Evolutionary conservation across 1,140 invertebrate species (phyloP).

Genomic region (Drosophila gunungcola): DNA sequence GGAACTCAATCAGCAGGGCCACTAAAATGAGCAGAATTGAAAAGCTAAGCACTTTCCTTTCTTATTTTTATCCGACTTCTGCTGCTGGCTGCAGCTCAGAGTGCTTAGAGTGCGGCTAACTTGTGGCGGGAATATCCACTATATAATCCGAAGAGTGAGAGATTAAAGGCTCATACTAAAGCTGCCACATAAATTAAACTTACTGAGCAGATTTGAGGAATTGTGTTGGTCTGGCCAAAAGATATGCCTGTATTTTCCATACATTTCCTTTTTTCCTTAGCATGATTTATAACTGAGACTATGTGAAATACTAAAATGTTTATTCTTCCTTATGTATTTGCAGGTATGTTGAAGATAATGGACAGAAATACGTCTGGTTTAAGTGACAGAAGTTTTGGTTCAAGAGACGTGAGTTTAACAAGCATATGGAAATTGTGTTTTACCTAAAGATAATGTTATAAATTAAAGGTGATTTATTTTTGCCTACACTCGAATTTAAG

Average conservation of each 20-base stretch:
- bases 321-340: constrained; percentile 26
- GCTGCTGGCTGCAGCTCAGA: constrained; percentile 18
- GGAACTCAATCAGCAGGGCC: constrained; percentile 55
- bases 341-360: constrained; percentile 41
- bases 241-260: constrained; percentile 6
- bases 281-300: constrained; percentile 33
- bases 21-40: constrained; percentile 64
- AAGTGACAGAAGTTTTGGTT: constrained; percentile 8
- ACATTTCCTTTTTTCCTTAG: not conserved
- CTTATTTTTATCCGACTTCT: constrained; percentile 18
- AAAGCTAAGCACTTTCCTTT: constrained; percentile 61
- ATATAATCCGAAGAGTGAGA: constrained; percentile 14
- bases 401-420: constrained; percentile 3
- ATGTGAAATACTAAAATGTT: constrained; percentile 25
- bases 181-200: constrained; percentile 45
- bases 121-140: constrained; percentile 38
- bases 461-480: not conserved
- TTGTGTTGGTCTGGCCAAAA: not conserved
- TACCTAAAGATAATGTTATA: constrained; percentile 8
- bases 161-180: constrained; percentile 35
- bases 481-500: constrained; percentile 13
- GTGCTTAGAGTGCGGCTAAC: constrained; percentile 36
- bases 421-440: constrained; percentile 8
- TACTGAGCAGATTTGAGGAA: constrained; percentile 6
- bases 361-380: not conserved